Evolutionary conservation across 2,113 vertebrate genomes (phyloP).

Genomic region (Pseudorectes ferrugineus): DNA sequence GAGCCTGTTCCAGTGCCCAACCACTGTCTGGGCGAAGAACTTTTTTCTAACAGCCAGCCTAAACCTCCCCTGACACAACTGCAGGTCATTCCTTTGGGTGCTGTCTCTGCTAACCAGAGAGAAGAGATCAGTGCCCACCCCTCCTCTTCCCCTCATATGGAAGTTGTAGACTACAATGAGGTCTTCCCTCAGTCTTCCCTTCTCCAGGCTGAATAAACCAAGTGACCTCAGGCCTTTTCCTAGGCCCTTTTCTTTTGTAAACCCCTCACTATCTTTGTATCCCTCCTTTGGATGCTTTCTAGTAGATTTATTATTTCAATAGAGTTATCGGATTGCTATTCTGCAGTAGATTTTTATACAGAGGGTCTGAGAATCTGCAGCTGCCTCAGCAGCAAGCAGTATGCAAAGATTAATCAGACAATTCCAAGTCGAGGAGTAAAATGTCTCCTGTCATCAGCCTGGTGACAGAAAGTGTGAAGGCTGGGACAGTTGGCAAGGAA

Average conservation of each 20-base stretch:
- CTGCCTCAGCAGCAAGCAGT: neutral
- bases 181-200: neutral
- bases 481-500: neutral
- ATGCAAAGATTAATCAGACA: neutral
- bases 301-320: neutral
- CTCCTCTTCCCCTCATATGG: neutral
- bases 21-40: rapidly evolving
- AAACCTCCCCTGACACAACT: neutral
- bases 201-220: neutral
- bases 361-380: neutral
- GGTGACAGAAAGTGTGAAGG: neutral
- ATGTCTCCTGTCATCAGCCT: neutral
- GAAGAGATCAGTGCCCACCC: neutral
- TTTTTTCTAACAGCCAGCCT: rapidly evolving
- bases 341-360: neutral
- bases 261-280: no score
- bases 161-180: neutral
- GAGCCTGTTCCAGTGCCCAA: neutral
- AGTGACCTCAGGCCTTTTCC: neutral
- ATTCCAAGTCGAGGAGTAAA: neutral
- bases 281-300: neutral
- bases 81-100: rapidly evolving
- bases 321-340: neutral
- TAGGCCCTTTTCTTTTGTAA: neutral
- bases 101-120: neutral